Evolutionary conservation across 2,113 vertebrate genomes (phyloP).

Genomic region (Sterrhoptilus dennistouni): DNA sequence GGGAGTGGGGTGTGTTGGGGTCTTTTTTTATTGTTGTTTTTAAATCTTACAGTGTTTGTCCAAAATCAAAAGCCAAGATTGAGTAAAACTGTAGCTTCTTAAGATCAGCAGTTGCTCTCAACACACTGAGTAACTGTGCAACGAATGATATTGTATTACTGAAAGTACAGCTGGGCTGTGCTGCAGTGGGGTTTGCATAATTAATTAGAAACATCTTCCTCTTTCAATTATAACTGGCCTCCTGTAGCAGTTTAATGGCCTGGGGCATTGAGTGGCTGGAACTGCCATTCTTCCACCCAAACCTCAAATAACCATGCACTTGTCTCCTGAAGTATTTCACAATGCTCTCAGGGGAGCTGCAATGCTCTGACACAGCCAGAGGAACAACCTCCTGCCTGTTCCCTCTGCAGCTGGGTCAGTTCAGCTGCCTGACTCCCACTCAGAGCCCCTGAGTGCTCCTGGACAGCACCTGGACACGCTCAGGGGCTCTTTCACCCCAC

Average conservation of each 20-base stretch:
- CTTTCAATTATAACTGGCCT: background rate
- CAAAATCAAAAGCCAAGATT: background rate
- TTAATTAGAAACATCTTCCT: background rate
- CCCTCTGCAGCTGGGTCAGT: background rate
- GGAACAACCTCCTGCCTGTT: background rate
- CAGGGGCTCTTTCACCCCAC: background rate
- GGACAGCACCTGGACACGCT: accelerated
- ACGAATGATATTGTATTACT: background rate
- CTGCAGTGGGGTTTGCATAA: background rate
- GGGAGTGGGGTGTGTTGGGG: background rate
- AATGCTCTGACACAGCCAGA: background rate
- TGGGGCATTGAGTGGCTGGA: background rate
- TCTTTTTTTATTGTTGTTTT: background rate
- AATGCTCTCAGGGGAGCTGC: background rate
- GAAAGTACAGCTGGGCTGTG: background rate
- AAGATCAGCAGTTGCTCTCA: background rate
- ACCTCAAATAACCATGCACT: background rate
- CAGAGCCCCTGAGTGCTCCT: background rate
- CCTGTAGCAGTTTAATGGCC: background rate
- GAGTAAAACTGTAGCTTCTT: background rate
- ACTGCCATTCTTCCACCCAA: background rate
- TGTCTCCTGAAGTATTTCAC: background rate
- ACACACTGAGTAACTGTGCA: background rate
- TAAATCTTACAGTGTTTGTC: background rate
- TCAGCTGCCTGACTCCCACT: background rate